Evolutionary conservation across 2,888 invertebrate genomes (phyloP), one percentile per base, ranked within the genome.

Genomic region (Ecliptopera silaceata): DNA sequence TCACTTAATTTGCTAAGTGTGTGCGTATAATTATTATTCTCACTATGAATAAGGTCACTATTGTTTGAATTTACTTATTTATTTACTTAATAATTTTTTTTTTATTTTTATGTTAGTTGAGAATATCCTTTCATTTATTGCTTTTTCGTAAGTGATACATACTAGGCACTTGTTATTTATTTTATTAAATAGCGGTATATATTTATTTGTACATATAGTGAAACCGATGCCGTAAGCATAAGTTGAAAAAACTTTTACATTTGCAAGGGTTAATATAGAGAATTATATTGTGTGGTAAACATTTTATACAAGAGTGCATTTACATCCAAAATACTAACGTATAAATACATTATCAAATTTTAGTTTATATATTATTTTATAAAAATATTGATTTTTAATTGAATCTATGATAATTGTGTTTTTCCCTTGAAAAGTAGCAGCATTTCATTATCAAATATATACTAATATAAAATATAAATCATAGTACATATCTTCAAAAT

Each of bases 311-410:
- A 4, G n/a, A 20, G 39, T 39, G 20, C 39, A 39, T 20, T 39
- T 20, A 39, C 39, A 39, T 39, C 20, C 39, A 39, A 20, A 39
- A 36, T 43, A 1, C 32, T 11, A 32, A 8, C 15, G 6, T 34
- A 34, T 34, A 34, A 12, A 32, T 34, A 34, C 4, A 34, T 13
- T 8, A 5, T 34, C 6, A 4, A 12, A 32, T 32, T 32, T 4
- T 4, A 22, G 6, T 22, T 22, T 32, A 32, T 3, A 4, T 22
- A 56, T 43, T 3, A 50, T 43, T 15, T n/a, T 48, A 31, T n/a
- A 43, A 48, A 55, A 48, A 48, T 38, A 55, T 43, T 26, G 31
- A n/a, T n/a, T 47, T 52, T 13, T 52, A 8, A 34, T 13, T 15
- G 39, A 20, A 46, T 10, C 26, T 15, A 52, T 26, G n/a, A 39